These are phyloP conservation scores for Eupleurogrammus muticus DNA, from an alignment of 2,797 vertebrate species.

Conservation along the genomic window DNA sequence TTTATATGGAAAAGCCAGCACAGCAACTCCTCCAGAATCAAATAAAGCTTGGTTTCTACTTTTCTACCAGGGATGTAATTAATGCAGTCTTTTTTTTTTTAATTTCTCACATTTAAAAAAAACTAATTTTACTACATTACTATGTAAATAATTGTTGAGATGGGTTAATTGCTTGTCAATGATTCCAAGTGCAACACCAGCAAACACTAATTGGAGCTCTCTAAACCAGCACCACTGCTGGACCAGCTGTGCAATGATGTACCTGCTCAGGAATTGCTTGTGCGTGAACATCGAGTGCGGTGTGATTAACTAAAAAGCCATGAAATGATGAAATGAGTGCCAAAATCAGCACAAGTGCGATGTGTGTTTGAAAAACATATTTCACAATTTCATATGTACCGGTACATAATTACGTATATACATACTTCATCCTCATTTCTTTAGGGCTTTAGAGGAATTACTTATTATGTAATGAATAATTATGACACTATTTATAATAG, in stretches of 20 bases:
- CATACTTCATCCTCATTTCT: neutral
- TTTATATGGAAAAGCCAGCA: slow-evolving; percentile 31
- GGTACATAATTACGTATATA: no score
- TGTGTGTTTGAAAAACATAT: no score
- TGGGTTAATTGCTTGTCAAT: neutral
- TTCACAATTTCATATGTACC: no score
- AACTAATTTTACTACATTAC: no score
- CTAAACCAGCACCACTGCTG: neutral
- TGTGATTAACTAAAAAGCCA: no score
- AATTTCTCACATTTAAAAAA: no score
- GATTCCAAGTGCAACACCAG: neutral
- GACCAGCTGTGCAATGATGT: neutral
- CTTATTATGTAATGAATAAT: no score
- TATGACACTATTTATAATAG: no score
- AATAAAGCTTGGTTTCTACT: slow-evolving; percentile 33
- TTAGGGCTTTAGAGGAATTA: neutral
- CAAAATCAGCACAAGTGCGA: no score
- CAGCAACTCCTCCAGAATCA: slow-evolving; percentile 28
- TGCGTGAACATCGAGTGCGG: neutral
- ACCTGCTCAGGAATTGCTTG: neutral
- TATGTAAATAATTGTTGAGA: neutral
- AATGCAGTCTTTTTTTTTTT: neutral
- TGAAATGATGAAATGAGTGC: no score
- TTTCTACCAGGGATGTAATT: slow-evolving; percentile 15
- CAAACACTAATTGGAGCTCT: neutral